A percentile compares a stretch with the other conserved stretches of the same genome.
Evolutionary conservation across 2,113 vertebrate genomes (phyloP).

Genomic region (Solea solea): DNA sequence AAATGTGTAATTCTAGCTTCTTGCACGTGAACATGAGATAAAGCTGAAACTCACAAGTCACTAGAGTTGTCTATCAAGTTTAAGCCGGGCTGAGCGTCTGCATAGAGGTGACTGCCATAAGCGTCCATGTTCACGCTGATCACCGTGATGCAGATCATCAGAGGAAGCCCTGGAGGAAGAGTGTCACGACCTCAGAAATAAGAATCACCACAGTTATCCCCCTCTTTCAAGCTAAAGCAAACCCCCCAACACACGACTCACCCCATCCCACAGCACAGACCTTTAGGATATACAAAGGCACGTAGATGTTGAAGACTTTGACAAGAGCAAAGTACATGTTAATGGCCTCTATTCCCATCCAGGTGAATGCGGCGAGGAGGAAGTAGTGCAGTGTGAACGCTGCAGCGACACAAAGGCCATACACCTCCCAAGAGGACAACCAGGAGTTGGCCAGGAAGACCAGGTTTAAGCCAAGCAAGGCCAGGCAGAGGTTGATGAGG

Average conservation of each 20-base stretch:
- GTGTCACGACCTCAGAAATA: not conserved
- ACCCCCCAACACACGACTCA: slow-evolving; percentile 66
- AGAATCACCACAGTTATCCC: not conserved
- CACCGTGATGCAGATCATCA: slow-evolving; percentile 80
- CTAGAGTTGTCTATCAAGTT: slow-evolving; percentile 63
- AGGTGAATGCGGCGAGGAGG: slow-evolving; percentile 88
- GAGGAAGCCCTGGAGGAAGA: slow-evolving; percentile 84
- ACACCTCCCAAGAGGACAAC: slow-evolving; percentile 80
- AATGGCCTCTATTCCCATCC: slow-evolving; percentile 91
- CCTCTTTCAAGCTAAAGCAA: not conserved
- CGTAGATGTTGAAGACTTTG: slow-evolving; percentile 92
- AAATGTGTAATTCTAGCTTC: too few species aligned
- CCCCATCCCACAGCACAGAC: slow-evolving; percentile 90
- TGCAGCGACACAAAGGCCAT: slow-evolving; percentile 79
- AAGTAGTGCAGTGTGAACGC: slow-evolving; percentile 86
- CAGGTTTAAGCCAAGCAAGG: slow-evolving; percentile 87
- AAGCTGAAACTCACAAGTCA: slow-evolving; percentile 82
- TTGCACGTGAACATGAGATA: not conserved
- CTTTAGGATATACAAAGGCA: slow-evolving; percentile 90
- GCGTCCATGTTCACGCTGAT: slow-evolving; percentile 82
- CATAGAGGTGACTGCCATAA: slow-evolving; percentile 75
- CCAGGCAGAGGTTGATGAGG: slow-evolving; percentile 87
- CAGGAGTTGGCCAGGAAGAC: slow-evolving; percentile 88
- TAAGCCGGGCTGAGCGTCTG: not conserved
- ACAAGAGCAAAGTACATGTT: slow-evolving; percentile 91